Evolutionary conservation across 2,888 invertebrate species (phyloP), one percentile per base, ranked within the genome.

Genomic region (Agriopis leucophaearia): DNA sequence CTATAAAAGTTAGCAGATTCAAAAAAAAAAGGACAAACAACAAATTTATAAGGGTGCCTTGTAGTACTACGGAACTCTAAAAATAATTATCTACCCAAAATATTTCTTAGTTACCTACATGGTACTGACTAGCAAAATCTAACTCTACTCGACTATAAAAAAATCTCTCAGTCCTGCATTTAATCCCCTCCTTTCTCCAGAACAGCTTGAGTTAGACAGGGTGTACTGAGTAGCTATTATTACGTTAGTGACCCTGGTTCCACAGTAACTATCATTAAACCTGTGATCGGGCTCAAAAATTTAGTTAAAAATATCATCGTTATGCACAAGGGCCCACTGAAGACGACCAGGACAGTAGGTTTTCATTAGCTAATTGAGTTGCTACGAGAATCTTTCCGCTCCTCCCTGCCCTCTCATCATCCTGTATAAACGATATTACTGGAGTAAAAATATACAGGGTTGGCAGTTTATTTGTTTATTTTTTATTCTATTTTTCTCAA

Each of bases 301-400:
- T 71, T 73, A 68, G 71, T 72, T 73, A 72, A 72, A 69, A 72
- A 67, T 69, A 69, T 69, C 68, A 42, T 70, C 47, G 59, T 67
- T 57, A 58, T 50, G 52, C 48, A 70, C 70, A 70, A 69, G 42
- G 72, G 75, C 77, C 71, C 80, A 78, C 79, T 80, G 79, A 82
- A 85, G 84, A 82, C 82, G 80, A 87, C 87, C 85, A 85, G 82
- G 84, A 83, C 82, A 84, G 82, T 81, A 83, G 84, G 83, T 88
- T 90, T 91, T 92, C 92, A 92, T 91, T 91, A 91, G 86, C 91
- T 91, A 92, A 92, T 91, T 90, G 90, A 90, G 88, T 91, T 88
- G 82, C 79, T 74, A 65, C 59, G 50, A 55, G 47, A 48, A 13
- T 54, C 55, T 50, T 16, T 58, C 44, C 55, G 42, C 27, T 51